These are phyloP conservation scores for Motacilla tschutschensis DNA, from an alignment of 2,113 vertebrate genomes.

Conservation along the genomic window DNA sequence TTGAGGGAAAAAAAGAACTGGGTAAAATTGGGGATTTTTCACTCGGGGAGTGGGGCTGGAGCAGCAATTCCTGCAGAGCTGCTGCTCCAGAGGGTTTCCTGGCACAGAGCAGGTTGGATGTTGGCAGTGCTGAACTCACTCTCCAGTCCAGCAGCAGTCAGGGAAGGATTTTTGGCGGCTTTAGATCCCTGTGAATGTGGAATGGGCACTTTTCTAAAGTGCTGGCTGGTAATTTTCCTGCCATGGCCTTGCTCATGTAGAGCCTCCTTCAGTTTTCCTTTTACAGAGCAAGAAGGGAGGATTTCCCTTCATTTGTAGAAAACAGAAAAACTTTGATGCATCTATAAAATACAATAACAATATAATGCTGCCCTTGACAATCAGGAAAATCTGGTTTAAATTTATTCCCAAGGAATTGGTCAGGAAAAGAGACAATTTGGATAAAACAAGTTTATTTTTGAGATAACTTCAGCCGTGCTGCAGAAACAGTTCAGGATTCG, in stretches of 20 bases:
- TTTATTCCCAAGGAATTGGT: neutral
- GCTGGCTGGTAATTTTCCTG: neutral
- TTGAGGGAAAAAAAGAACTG: neutral
- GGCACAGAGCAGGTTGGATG: neutral
- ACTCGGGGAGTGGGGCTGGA: neutral
- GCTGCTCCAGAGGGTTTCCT: neutral
- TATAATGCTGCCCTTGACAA: neutral
- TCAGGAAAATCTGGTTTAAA: neutral
- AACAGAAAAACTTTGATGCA: neutral
- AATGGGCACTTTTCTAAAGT: neutral
- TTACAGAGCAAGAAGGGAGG: neutral
- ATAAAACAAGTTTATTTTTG: neutral
- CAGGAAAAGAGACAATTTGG: neutral
- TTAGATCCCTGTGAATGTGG: neutral
- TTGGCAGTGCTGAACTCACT: neutral
- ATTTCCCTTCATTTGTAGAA: neutral
- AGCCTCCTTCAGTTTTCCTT: neutral
- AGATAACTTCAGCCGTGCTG: constrained; percentile 30
- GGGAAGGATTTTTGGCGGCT: neutral
- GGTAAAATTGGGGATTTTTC: neutral
- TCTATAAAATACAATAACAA: neutral
- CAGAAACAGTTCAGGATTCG: neutral
- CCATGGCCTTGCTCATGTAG: neutral
- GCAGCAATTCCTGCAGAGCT: neutral
- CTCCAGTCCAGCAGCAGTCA: neutral